These are phyloP conservation scores for Dendrocopos noguchii DNA, from an alignment of 2,113 vertebrate species.

Conservation along the genomic window DNA sequence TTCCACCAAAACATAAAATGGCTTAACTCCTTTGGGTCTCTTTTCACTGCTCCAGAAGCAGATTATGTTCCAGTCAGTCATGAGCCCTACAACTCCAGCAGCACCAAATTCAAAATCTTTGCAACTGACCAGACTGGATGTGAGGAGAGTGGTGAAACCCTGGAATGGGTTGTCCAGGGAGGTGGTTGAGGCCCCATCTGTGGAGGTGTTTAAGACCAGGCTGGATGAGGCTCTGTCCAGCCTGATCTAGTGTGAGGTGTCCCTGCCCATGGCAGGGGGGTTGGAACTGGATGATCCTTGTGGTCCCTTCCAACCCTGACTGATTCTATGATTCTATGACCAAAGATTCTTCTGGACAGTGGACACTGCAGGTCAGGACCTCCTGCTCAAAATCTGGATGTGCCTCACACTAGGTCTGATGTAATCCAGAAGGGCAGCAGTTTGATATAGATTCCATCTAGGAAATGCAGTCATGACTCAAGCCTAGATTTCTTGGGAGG, in stretches of 20 bases:
- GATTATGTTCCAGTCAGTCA: neutral
- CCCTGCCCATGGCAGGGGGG: too few species aligned
- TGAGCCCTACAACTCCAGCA: neutral
- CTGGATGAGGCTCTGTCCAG: too few species aligned
- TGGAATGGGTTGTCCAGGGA: too few species aligned
- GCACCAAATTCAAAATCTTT: neutral
- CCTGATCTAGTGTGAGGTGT: too few species aligned
- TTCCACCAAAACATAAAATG: neutral
- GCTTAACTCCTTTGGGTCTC: neutral
- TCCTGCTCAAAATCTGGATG: neutral
- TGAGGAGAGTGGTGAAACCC: too few species aligned
- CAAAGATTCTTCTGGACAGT: neutral
- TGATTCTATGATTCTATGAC: neutral
- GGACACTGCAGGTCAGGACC: accelerated
- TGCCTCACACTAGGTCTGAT: accelerated
- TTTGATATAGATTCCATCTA: neutral
- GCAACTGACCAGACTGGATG: too few species aligned
- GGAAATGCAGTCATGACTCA: neutral
- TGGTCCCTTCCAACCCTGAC: too few species aligned
- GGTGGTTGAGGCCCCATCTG: too few species aligned
- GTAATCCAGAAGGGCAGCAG: accelerated
- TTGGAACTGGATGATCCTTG: too few species aligned
- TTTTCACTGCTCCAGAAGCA: neutral
- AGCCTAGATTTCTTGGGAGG: neutral
- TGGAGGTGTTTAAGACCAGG: too few species aligned